Evolutionary conservation across 2,113 vertebrate species (phyloP), one percentile per base, ranked within the genome.

Genomic region (Argyrosomus japonicus): DNA sequence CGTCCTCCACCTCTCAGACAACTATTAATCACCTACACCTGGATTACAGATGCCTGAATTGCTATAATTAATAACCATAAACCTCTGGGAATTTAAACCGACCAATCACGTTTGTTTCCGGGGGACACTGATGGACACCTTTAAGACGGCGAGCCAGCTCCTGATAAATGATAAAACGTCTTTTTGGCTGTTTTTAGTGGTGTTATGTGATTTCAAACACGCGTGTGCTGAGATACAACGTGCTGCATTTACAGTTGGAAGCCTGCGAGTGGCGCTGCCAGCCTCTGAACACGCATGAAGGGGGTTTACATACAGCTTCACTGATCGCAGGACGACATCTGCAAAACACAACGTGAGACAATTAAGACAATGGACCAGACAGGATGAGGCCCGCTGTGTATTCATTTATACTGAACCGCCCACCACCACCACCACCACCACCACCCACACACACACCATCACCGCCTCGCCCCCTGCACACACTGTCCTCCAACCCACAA

Each of bases 61-160:
- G 18, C 84, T 68, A 3, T 82, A 80, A 87, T 89, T 85, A 85
- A 89, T 83, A 83, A 85, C 68, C 60, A 71, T 14, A 85, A 75
- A 81, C 64, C 82, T 75, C 68, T 74, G 57, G 75, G 82, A 82
- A 57, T 70, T 68, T 65, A 17, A 68, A 48, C 32, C 75, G 81
- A 64, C 73, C 47, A 65, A 25, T 81, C 81, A 27, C 27, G 53
- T 85, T 76, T 70, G 18, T 75, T 83, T 75, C 54, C 29, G 9
- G 32, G 6, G 43, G 14, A 50, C 27, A 48, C 21, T 62, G 68
- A 21, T 23, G 29, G 75, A 81, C 77, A 19, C 62, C 4, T 64
- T n/a, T 13, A 29, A 58, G 61, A 79, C 45, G n/a, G 56, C 29
- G 61, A 65, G 74, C 32, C 45, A 23, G 57, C 53, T 76, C 13